Conservation (phyloP, 2,113 vertebrate genomes). For the Protomyctophum bolini region DNA sequence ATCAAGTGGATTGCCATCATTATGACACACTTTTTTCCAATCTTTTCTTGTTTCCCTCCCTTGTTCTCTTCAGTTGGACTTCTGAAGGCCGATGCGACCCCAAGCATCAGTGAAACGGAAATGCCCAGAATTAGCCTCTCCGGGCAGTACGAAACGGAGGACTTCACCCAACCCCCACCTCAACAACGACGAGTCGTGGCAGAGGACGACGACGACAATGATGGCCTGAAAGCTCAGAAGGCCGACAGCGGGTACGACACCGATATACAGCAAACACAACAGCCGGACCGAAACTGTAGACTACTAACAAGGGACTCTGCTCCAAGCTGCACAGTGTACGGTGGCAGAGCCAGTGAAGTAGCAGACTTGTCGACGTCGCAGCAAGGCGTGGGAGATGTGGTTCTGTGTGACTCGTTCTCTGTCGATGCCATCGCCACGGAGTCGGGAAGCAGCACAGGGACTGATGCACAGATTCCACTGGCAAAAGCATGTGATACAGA, state of each 20-base stretch:
- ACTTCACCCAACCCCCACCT: not conserved
- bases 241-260: not conserved
- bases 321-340: not conserved
- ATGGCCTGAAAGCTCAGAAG: not conserved
- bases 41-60: not conserved
- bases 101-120: not conserved
- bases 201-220: not conserved
- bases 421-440: slow-evolving; percentile 2
- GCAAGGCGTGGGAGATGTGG: not conserved
- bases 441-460: not conserved
- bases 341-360: not conserved
- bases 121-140: not conserved
- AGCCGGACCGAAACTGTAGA: not conserved
- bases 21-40: not conserved
- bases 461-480: not conserved
- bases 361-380: slow-evolving; percentile 2
- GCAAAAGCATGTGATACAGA: not conserved
- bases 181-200: not conserved
- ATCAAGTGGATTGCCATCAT: not conserved
- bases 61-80: slow-evolving; percentile 1
- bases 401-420: slow-evolving; percentile 6
- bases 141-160: not conserved
- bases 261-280: not conserved
- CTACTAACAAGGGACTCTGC: not conserved
- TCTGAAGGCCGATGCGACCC: not conserved